These are phyloP conservation scores for cattle (Bos taurus) DNA, from an alignment of 2,113 vertebrate species.

Conservation along the genomic window DNA sequence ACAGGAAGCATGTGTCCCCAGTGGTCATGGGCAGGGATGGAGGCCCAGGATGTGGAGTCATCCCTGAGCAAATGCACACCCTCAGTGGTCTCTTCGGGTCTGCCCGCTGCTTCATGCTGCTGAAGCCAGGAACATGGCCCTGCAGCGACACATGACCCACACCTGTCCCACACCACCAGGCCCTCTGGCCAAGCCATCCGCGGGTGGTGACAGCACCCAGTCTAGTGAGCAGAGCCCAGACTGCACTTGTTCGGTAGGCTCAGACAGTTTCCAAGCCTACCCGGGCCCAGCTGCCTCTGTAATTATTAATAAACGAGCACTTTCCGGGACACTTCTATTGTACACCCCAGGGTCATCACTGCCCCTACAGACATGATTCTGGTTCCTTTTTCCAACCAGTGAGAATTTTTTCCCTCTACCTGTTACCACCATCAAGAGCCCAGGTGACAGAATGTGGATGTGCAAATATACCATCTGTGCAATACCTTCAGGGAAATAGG, in stretches of 20 bases:
- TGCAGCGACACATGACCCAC: not conserved
- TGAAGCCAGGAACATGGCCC: not conserved
- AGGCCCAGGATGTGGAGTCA: not conserved
- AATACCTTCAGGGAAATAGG: not conserved
- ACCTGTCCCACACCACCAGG: not conserved
- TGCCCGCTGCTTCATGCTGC: not conserved
- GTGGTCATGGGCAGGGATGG: not conserved
- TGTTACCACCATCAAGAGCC: not conserved
- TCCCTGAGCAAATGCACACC: not conserved
- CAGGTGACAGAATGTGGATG: not conserved
- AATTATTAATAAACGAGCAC: not conserved
- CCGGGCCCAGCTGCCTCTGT: not conserved
- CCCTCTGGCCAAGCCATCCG: not conserved
- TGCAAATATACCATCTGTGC: not conserved
- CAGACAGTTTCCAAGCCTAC: not conserved
- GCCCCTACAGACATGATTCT: not conserved
- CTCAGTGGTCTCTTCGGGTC: not conserved
- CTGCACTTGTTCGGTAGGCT: not conserved
- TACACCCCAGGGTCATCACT: not conserved
- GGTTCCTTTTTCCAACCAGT: not conserved
- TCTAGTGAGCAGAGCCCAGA: fast-evolving
- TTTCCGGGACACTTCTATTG: not conserved
- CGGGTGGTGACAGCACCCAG: not conserved
- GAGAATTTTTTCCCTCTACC: not conserved
- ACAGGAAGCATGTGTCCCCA: not conserved